Evolutionary conservation across 2,113 vertebrate genomes (phyloP).

Genomic region (Acanthochromis polyacanthus): DNA sequence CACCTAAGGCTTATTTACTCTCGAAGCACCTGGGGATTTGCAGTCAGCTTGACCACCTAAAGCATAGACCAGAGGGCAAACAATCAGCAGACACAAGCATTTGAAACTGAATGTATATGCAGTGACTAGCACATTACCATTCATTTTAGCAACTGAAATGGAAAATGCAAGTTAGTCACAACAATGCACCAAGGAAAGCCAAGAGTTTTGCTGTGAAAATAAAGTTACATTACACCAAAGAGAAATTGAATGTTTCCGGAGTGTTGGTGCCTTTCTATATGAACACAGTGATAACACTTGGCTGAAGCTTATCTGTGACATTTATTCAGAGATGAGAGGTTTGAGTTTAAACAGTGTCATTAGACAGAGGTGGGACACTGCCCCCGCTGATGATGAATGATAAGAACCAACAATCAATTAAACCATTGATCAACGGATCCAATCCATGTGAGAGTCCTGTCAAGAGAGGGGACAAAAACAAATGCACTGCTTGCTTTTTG

Average conservation of each 20-base stretch:
- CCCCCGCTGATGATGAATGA: conserved; percentile 66
- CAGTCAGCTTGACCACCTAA: conserved; percentile 20
- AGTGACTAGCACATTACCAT: background rate
- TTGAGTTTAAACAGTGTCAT: conserved; percentile 47
- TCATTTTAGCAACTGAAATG: background rate
- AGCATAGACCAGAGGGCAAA: conserved; percentile 24
- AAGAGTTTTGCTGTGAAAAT: background rate
- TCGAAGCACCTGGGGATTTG: conserved; percentile 37
- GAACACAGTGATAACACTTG: background rate
- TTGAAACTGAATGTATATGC: background rate
- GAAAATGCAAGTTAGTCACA: background rate
- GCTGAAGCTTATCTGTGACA: conserved; percentile 5
- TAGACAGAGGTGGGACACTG: conserved; percentile 40
- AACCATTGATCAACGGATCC: conserved; percentile 52
- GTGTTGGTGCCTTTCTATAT: background rate
- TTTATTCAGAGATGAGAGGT: conserved; percentile 47
- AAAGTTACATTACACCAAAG: background rate
- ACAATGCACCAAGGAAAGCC: background rate
- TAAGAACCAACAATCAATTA: conserved; percentile 69
- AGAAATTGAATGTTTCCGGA: background rate
- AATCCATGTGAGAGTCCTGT: conserved; percentile 32
- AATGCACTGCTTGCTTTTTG: conserved; percentile 47
- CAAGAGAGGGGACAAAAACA: conserved; percentile 32
- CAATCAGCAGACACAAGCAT: conserved; percentile 14
- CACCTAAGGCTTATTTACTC: conserved; percentile 57